Evolutionary conservation across 2,797 vertebrate genomes (phyloP).

Genomic region (Remorina albescens): DNA sequence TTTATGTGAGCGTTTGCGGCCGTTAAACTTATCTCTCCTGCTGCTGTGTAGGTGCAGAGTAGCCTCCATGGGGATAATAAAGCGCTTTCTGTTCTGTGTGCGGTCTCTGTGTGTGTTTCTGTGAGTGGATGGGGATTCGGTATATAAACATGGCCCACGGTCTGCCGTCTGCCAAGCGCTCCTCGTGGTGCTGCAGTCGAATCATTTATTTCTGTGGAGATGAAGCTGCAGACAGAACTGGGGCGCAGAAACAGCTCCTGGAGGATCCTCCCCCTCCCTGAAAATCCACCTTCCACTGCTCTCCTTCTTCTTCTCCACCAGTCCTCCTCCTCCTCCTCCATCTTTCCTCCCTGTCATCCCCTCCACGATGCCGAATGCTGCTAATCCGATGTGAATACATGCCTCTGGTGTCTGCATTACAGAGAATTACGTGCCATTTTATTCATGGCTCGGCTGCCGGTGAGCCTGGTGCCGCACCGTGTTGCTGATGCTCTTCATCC

Average conservation of each 20-base stretch:
- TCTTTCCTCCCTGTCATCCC: constrained; percentile 15
- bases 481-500: constrained; percentile 19
- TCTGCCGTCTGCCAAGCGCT: constrained; percentile 33
- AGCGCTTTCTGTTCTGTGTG: neutral
- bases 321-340: constrained; percentile 1
- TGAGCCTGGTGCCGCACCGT: neutral
- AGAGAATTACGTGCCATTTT: constrained; percentile 40
- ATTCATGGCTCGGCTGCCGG: constrained; percentile 17
- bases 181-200: constrained; percentile 29
- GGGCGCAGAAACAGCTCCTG: constrained; percentile 53
- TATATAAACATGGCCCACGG: constrained; percentile 30
- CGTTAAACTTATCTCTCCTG: neutral
- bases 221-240: constrained; percentile 67
- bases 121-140: neutral
- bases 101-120: constrained; percentile 2
- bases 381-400: constrained; percentile 44
- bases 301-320: neutral
- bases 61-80: neutral
- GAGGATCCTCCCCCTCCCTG: constrained; percentile 16
- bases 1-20: neutral
- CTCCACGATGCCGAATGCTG: constrained; percentile 10
- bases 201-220: constrained; percentile 66
- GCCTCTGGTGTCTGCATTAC: constrained; percentile 54
- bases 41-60: neutral
- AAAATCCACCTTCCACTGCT: neutral